Percentiles rank a stretch among this genome's conserved stretches.
phyloP scores from a whole-genome alignment of 2,888 invertebrate genomes.

The Dione vanillae region DNA sequence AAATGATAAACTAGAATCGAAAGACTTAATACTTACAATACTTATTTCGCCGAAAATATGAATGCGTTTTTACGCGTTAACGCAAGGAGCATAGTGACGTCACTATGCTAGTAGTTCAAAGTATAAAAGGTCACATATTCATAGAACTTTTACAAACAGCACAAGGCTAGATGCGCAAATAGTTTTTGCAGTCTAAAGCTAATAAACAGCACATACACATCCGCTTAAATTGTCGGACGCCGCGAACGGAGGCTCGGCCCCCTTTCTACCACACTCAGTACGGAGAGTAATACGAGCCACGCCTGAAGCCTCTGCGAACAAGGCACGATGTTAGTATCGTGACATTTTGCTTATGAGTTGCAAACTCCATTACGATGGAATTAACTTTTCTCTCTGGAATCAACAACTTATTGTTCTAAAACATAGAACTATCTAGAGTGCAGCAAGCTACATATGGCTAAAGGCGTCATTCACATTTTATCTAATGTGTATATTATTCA shows the following conservation, averaged over 20 bases:
- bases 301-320: slow-evolving; percentile 88
- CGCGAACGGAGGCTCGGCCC: slow-evolving; percentile 52
- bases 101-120: not conserved
- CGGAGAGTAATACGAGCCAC: slow-evolving; percentile 88
- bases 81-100: not conserved
- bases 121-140: slow-evolving; percentile 7
- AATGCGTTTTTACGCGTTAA: not conserved
- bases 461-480: not conserved
- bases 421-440: slow-evolving; percentile 19
- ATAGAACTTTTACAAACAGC: not conserved
- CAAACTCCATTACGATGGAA: not conserved
- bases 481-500: slow-evolving; percentile 23
- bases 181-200: slow-evolving; percentile 42
- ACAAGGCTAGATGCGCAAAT: slow-evolving; percentile 6
- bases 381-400: not conserved
- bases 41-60: not conserved
- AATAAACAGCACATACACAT: slow-evolving; percentile 49
- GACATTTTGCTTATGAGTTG: slow-evolving; percentile 13
- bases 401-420: slow-evolving; percentile 2
- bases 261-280: slow-evolving; percentile 85
- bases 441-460: slow-evolving; percentile 30
- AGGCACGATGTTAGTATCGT: slow-evolving; percentile 63
- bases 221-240: slow-evolving; percentile 50
- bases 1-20: not conserved
- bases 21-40: slow-evolving; percentile 3